Evolutionary conservation across 2,888 invertebrate genomes (phyloP).

Genomic region (Nymphalis polychloros): DNA sequence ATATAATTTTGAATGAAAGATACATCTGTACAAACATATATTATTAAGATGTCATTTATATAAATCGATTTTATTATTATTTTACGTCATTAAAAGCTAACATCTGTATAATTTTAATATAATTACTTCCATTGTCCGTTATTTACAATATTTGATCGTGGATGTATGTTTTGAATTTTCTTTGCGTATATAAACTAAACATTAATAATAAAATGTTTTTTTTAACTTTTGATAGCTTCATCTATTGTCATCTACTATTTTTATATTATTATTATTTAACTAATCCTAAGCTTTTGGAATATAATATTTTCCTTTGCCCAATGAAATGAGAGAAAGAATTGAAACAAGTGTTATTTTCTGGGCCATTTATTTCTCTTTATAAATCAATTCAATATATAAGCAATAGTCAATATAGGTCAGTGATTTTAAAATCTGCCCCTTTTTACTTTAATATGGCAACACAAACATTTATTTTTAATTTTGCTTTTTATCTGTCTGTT

Average conservation of each 20-base stretch:
- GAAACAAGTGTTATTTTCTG: too few relatives aligned
- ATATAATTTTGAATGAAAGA: background rate
- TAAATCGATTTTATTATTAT: slow-evolving; percentile 16
- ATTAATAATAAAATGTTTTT: background rate
- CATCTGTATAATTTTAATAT: slow-evolving; percentile 22
- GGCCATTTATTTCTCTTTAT: too few relatives aligned
- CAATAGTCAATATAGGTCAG: too few relatives aligned
- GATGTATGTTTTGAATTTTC: slow-evolving; percentile 8
- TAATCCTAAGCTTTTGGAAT: too few relatives aligned
- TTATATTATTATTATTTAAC: too few relatives aligned
- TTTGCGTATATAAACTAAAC: slow-evolving; percentile 5
- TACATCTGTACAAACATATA: slow-evolving; percentile 32
- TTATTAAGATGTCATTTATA: slow-evolving; percentile 30
- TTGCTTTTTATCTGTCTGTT: too few relatives aligned
- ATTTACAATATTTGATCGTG: slow-evolving; percentile 15
- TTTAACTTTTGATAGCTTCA: background rate
- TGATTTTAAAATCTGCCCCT: too few relatives aligned
- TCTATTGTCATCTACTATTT: background rate
- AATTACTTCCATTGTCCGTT: slow-evolving; percentile 23
- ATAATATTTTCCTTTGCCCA: too few relatives aligned
- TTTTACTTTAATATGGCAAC: too few relatives aligned
- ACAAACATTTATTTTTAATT: too few relatives aligned
- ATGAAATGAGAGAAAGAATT: too few relatives aligned
- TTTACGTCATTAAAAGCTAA: slow-evolving; percentile 21
- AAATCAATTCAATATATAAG: too few relatives aligned